phyloP scores from a whole-genome alignment of 2,888 invertebrate species.

The Drosophila anomalata region DNA sequence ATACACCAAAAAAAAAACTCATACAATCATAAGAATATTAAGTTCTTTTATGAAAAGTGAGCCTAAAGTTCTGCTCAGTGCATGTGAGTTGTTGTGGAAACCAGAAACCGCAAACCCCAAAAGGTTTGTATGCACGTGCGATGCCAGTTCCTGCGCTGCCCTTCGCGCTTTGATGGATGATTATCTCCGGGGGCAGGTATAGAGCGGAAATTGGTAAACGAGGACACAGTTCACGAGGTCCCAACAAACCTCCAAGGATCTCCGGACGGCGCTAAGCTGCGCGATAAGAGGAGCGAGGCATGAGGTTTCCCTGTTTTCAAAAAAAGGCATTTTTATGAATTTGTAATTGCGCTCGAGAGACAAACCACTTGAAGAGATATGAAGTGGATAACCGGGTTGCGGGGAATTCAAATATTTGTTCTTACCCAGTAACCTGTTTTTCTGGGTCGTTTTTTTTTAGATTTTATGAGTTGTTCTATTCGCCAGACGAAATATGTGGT shows the following conservation, averaged over 20 bases:
- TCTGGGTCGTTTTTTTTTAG: neutral
- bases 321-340: conserved; percentile 45
- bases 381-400: conserved; percentile 16
- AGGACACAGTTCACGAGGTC: conserved; percentile 26
- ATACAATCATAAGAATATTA: neutral
- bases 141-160: conserved; percentile 18
- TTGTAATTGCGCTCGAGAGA: conserved; percentile 39
- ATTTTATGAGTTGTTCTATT: neutral
- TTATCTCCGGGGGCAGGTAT: conserved; percentile 50
- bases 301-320: conserved; percentile 31
- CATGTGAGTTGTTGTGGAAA: conserved; percentile 39
- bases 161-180: conserved; percentile 35
- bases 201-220: conserved; percentile 38
- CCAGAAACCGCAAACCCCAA: conserved; percentile 48
- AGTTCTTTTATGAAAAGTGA: neutral
- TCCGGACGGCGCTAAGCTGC: conserved; percentile 38
- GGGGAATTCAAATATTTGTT: conserved; percentile 8
- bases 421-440: neutral
- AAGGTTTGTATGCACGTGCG: conserved; percentile 55
- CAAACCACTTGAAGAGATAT: conserved; percentile 11
- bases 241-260: conserved; percentile 35
- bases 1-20: neutral
- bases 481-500: too few species aligned
- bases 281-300: conserved; percentile 13
- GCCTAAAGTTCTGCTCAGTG: conserved; percentile 1